Percentiles rank a stretch among this genome's conserved stretches.
Conservation (phyloP, 2,113 vertebrate genomes). For the Formicarius rufipectus region DNA sequence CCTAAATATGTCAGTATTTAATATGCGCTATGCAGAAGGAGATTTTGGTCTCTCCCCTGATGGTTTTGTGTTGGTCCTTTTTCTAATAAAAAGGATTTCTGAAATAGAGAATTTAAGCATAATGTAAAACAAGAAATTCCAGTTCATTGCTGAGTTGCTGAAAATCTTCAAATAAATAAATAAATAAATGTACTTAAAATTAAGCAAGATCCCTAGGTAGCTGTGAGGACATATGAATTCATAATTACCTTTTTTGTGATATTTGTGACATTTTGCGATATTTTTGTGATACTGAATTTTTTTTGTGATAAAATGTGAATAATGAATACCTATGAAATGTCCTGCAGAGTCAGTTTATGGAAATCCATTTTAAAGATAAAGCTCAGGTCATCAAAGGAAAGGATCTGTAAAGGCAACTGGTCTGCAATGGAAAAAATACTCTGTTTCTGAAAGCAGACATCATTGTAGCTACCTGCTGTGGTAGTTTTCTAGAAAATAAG, state of each 20-base stretch:
- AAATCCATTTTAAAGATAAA: slow-evolving; percentile 21
- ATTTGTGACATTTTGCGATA: too few species aligned
- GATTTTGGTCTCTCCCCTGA: not conserved
- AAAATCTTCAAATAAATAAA: not conserved
- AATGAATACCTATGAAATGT: not conserved
- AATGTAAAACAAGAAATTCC: not conserved
- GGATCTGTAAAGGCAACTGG: slow-evolving; percentile 7
- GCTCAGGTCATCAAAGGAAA: not conserved
- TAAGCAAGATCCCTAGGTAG: not conserved
- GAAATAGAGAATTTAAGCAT: not conserved
- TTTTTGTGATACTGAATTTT: too few species aligned
- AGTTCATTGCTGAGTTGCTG: not conserved
- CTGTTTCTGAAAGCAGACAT: not conserved
- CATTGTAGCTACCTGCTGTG: slow-evolving; percentile 4
- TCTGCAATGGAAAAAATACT: slow-evolving; percentile 5
- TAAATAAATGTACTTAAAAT: not conserved
- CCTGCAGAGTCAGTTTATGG: not conserved
- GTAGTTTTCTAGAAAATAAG: slow-evolving; percentile 17
- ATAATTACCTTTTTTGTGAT: not conserved
- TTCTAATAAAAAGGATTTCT: not conserved
- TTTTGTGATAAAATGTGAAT: not conserved
- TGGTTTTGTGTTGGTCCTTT: not conserved
- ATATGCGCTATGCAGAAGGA: not conserved
- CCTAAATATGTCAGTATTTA: not conserved
- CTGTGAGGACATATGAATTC: not conserved